Conservation (phyloP, 92 coral and sea anemone genomes). For the Isaurus tuberculatus region DNA sequence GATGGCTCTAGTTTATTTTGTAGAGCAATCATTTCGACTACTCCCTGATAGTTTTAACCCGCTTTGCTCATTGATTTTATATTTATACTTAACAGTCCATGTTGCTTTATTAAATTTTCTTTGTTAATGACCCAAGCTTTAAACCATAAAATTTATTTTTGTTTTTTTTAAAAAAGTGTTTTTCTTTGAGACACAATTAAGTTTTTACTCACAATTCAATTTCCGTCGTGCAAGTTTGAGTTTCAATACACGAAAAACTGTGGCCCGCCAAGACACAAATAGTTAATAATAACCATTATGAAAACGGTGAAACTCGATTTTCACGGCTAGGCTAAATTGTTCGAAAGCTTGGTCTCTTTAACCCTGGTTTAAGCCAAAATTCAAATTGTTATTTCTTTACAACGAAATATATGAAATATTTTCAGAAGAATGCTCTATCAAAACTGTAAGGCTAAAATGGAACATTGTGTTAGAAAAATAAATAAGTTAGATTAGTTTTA, state of each 20-base stretch:
- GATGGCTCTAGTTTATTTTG: neutral
- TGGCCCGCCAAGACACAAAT: neutral
- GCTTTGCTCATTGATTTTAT: neutral
- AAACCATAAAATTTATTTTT: neutral
- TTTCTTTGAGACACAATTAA: neutral
- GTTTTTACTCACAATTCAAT: neutral
- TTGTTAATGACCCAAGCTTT: neutral
- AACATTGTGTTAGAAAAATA: neutral
- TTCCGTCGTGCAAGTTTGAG: neutral
- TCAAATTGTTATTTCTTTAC: too few species aligned
- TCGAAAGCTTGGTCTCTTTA: too few species aligned
- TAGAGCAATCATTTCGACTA: neutral
- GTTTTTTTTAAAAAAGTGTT: neutral
- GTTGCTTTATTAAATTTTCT: neutral
- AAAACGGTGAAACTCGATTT: neutral
- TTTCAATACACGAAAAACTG: neutral
- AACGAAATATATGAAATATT: too few species aligned
- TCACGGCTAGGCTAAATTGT: neutral
- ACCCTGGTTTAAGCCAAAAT: too few species aligned
- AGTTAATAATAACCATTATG: neutral
- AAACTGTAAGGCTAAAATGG: neutral
- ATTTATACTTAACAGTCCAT: neutral
- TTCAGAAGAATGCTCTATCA: too few species aligned
- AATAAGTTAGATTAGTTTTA: neutral
- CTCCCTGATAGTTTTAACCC: neutral